Conservation (phyloP, 1,140 invertebrate genomes). For the Microplitis mediator region DNA sequence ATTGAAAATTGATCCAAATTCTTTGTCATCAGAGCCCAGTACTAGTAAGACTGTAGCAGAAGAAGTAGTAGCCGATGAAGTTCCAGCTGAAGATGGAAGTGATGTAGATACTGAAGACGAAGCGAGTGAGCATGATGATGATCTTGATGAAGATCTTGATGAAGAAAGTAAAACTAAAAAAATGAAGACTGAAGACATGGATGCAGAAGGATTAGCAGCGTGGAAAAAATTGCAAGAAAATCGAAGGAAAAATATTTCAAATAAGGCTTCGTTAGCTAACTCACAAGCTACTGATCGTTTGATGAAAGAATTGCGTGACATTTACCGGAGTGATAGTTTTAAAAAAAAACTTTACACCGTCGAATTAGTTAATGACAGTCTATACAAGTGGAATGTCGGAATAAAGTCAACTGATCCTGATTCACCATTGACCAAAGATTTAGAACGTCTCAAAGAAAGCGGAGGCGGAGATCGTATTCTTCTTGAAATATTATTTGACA, state of each 20-base stretch:
- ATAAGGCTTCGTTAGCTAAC: slow-evolving; percentile 90
- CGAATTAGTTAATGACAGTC: slow-evolving; percentile 96
- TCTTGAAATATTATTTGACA: slow-evolving; percentile 96
- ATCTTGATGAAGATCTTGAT: slow-evolving; percentile 94
- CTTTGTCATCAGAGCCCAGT: slow-evolving; percentile 58
- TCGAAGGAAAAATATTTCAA: slow-evolving; percentile 87
- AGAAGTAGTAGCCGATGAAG: slow-evolving; percentile 64
- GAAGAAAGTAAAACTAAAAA: slow-evolving; percentile 69
- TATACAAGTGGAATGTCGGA: slow-evolving; percentile 99
- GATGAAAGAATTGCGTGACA: slow-evolving; percentile 98
- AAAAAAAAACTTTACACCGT: slow-evolving; percentile 90
- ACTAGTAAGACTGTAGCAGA: slow-evolving; percentile 56
- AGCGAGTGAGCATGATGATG: slow-evolving; percentile 84
- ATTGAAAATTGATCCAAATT: slow-evolving; percentile 71
- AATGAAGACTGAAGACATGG: slow-evolving; percentile 75
- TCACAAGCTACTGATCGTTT: slow-evolving; percentile 73
- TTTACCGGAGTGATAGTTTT: slow-evolving; percentile 96
- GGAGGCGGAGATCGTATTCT: slow-evolving; percentile 97
- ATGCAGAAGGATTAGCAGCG: slow-evolving; percentile 89
- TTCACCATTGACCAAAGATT: slow-evolving; percentile 92
- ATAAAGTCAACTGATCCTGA: slow-evolving; percentile 97
- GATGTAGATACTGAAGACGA: slow-evolving; percentile 67
- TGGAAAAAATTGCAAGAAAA: slow-evolving; percentile 92
- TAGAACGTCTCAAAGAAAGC: slow-evolving; percentile 92
- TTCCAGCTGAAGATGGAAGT: slow-evolving; percentile 68